Evolutionary conservation across 2,113 vertebrate genomes (phyloP), one percentile per base, ranked within the genome.

Genomic region (Dromiciops gliroides): DNA sequence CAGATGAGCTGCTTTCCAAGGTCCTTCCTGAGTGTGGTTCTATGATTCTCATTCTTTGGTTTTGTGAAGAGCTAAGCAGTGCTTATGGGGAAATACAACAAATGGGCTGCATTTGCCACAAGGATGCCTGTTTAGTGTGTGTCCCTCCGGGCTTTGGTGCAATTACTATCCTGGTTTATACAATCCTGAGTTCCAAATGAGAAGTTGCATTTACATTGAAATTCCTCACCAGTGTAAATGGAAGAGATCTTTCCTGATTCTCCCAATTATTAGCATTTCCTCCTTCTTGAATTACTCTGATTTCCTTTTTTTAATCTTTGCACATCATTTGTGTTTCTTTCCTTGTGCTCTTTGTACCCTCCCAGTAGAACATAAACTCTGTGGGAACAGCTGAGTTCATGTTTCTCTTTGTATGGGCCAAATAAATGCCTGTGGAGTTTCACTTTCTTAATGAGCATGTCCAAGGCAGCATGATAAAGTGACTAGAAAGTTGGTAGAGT

Each of bases 151-250:
- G 14, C 48, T 16, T 23, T 50, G 28, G 22, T 3, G 16, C 28
- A 44, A 91, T 60, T 92, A 67, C 92, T 92, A 11, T 95, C 60
- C 48, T 92, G 10, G 22, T 37, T 93, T 88, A 44, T 67, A 96
- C 94, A 50, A 90, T 89, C 50, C 92, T 92, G 50, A 16, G 11
- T 51, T 91, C 60, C 89, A 94, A 92, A 49, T 56, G 67, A 95
- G 95, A 91, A 56, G 8, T 56, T 89, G 6, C 25, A 44, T 88
- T 91, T 83, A 92, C 28, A 67, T 89, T 89, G 47, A 90, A 25
- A 83, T 8, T 37, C 24, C 83, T 26, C 25, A 90, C 92, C 51
- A 48, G 9, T 93, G 89, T 89, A 89, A 94, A 93, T 44, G 92
- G 92, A 75, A 44, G 60, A 75, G n/a, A 19, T 44, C 19, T 83